A percentile compares a stretch with the other conserved stretches of the same genome.
Conservation (phyloP, 2,113 vertebrate species). For the Barnardius zonarius region DNA sequence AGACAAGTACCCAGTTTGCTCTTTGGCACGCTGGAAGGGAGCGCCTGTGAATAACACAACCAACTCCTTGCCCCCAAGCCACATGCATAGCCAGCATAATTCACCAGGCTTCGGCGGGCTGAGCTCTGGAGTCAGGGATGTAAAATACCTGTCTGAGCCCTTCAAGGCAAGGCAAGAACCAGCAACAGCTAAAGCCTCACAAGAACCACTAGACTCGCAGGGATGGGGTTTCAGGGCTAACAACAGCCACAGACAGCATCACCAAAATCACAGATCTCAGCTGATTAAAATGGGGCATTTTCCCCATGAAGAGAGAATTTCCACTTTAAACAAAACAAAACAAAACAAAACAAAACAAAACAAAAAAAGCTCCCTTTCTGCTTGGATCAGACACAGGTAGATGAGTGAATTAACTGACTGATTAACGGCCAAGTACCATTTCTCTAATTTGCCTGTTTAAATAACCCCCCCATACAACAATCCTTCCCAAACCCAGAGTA, state of each 20-base stretch:
- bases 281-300: background rate
- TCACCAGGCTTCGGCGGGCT: conserved; percentile 8
- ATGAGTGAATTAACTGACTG: background rate
- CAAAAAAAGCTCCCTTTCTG: background rate
- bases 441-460: background rate
- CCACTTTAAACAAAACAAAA: background rate
- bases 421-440: background rate
- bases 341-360: background rate
- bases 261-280: background rate
- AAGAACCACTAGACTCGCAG: background rate
- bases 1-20: conserved; percentile 56
- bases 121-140: conserved; percentile 39
- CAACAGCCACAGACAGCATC: background rate
- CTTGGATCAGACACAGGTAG: background rate
- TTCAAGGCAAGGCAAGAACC: conserved; percentile 16
- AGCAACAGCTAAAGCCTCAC: background rate
- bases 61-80: conserved; percentile 65
- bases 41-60: conserved; percentile 13
- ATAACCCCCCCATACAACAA: background rate
- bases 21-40: conserved; percentile 57
- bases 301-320: background rate
- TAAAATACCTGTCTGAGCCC: conserved; percentile 54
- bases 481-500: background rate
- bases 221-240: background rate
- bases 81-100: conserved; percentile 60